Conservation (phyloP, 2,797 vertebrate species). For the Gallinago solitaria region DNA sequence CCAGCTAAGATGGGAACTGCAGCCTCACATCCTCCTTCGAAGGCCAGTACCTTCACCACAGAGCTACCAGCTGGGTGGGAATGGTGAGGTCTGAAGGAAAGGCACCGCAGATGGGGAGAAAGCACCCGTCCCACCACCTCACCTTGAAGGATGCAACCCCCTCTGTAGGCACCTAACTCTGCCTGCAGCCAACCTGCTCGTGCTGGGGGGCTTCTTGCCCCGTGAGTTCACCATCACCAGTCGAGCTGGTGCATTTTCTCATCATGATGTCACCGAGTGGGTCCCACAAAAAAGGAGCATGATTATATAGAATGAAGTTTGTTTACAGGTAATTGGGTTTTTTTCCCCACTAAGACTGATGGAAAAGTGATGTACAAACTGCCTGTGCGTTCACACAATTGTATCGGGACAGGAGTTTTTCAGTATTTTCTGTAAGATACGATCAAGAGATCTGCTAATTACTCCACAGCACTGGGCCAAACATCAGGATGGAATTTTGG, state of each 20-base stretch:
- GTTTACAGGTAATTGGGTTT: neutral
- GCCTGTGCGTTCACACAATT: neutral
- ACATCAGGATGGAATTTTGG: neutral
- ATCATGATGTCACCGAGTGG: neutral
- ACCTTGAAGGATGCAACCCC: neutral
- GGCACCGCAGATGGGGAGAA: neutral
- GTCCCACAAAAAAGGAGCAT: neutral
- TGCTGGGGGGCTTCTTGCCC: neutral
- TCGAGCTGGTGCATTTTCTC: neutral
- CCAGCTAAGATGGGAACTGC: neutral
- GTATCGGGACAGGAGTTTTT: neutral
- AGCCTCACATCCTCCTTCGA: neutral
- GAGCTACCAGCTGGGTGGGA: neutral
- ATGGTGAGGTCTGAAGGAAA: rapidly evolving
- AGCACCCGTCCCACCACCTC: rapidly evolving
- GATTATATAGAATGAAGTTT: neutral
- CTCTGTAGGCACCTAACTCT: neutral
- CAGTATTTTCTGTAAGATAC: neutral
- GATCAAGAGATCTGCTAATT: conserved; percentile 22
- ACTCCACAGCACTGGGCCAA: neutral
- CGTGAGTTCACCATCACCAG: neutral
- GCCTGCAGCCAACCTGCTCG: neutral
- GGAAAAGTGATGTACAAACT: neutral
- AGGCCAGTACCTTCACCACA: neutral
- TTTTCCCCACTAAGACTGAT: neutral